Conservation (phyloP, 2,113 vertebrate species). For the Rafetus swinhoei region DNA sequence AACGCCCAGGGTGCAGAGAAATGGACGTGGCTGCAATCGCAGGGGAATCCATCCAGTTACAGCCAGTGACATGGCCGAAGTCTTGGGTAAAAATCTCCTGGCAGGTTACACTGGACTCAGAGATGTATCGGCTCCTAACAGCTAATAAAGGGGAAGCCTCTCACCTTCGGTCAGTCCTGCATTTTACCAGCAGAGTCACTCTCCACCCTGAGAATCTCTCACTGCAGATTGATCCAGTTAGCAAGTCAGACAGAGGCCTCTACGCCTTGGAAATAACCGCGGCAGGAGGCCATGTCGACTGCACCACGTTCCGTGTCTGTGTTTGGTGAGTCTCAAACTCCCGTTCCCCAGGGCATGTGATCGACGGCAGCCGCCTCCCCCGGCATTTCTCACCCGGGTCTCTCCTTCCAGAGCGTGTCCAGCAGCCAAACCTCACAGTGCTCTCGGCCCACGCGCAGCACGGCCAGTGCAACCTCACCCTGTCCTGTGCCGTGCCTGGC, state of each 20-base stretch:
- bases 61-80: too few relatives aligned
- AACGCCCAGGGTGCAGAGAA: fast-evolving
- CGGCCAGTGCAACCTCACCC: background rate
- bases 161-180: too few relatives aligned
- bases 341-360: fast-evolving
- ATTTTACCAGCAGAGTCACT: too few relatives aligned
- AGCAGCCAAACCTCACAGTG: fast-evolving
- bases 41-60: too few relatives aligned
- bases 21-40: too few relatives aligned
- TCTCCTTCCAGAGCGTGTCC: fast-evolving
- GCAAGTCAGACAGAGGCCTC: fast-evolving
- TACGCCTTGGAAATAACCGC: fast-evolving
- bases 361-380: fast-evolving
- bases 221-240: fast-evolving
- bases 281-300: fast-evolving
- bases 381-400: fast-evolving
- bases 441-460: fast-evolving
- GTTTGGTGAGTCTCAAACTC: background rate
- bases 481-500: fast-evolving
- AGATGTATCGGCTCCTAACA: too few relatives aligned
- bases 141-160: too few relatives aligned
- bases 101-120: too few relatives aligned
- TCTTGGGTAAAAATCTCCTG: too few relatives aligned
- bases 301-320: fast-evolving
- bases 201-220: too few relatives aligned